Evolutionary conservation across 2,113 vertebrate species (phyloP), one percentile per base, ranked within the genome.

Genomic region (Cephalopholis sonnerati): DNA sequence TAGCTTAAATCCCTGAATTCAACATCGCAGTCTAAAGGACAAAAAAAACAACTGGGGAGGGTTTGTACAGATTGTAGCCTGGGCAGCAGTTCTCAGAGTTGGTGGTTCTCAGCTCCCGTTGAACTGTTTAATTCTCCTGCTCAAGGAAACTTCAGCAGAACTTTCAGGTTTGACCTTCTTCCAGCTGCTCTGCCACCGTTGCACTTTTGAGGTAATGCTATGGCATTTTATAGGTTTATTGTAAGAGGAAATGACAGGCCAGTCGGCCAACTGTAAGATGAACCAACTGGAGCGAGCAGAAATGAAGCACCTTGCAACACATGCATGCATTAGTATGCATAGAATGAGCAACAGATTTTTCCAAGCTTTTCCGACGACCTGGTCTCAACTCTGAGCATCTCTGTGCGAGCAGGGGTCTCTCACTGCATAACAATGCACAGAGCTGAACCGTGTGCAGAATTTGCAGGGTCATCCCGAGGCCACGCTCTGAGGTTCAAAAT

Each of bases 311-410:
- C 65, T 67, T 57, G 79, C 65, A 67, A 86, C 80, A 78, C 72
- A 75, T 77, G 50, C 71, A 20, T 64, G 46, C 77, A 82, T 93
- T 89, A 84, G 87, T 87, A 90, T 92, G 89, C 84, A 90, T 67
- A 39, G 78, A 82, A 73, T 44, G 74, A 81, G 54, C 58, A 53
- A 81, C 74, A 25, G 46, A 78, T 66, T 77, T 80, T 64, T 50
- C 17, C 25, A 36, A 69, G 54, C 51, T 86, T 73, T 78, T 74
- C 71, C 12, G 78, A 81, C 7, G 66, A 89, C 71, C 63, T 55
- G 59, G 69, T 63, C 68, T 84, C 65, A 81, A 81, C 68, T 86
- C 48, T 36, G 55, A 75, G 72, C 39, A 39, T 74, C 71, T 83
- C 36, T 46, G 24, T 68, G 54, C 22, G 24, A 72, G 59, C 20